These are phyloP conservation scores for Noctua fimbriata DNA, from an alignment of 2,888 invertebrate species.

Conservation along the genomic window DNA sequence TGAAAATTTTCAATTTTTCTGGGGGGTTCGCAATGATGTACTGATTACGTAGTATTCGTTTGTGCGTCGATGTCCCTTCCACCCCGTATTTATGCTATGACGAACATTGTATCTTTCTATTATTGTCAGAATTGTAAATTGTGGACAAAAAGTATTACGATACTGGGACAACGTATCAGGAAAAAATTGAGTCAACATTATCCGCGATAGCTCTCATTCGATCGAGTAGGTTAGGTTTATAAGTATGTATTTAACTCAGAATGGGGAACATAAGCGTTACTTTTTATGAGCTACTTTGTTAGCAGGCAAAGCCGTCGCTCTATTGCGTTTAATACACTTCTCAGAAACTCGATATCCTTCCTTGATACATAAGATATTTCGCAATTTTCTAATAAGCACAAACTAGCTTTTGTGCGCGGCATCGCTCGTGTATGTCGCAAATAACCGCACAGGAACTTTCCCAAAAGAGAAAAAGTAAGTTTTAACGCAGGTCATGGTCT, in stretches of 20 bases:
- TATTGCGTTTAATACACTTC: constrained; percentile 40
- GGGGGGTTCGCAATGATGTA: too few relatives aligned
- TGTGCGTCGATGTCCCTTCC: too few relatives aligned
- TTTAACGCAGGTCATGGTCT: not conserved
- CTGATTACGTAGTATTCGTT: too few relatives aligned
- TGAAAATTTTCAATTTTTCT: too few relatives aligned
- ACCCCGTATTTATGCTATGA: not conserved
- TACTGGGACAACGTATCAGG: constrained; percentile 23
- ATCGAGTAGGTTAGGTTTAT: constrained; percentile 39
- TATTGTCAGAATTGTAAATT: not conserved
- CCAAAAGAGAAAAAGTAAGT: too few relatives aligned
- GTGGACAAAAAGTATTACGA: not conserved
- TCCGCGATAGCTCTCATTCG: constrained; percentile 40
- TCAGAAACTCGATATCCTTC: constrained; percentile 14
- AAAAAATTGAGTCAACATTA: constrained; percentile 41
- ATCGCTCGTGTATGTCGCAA: not conserved
- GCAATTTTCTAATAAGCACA: constrained; percentile 43
- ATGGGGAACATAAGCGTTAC: constrained; percentile 45
- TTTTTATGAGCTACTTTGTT: constrained; percentile 53
- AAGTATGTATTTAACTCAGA: constrained; percentile 39
- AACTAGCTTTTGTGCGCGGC: not conserved
- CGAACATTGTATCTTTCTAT: not conserved
- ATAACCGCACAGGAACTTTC: not conserved
- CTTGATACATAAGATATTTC: constrained; percentile 39
- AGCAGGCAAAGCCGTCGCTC: constrained; percentile 36